Conservation (phyloP, 2,888 invertebrate species). For the Hypercompe scribonia region DNA sequence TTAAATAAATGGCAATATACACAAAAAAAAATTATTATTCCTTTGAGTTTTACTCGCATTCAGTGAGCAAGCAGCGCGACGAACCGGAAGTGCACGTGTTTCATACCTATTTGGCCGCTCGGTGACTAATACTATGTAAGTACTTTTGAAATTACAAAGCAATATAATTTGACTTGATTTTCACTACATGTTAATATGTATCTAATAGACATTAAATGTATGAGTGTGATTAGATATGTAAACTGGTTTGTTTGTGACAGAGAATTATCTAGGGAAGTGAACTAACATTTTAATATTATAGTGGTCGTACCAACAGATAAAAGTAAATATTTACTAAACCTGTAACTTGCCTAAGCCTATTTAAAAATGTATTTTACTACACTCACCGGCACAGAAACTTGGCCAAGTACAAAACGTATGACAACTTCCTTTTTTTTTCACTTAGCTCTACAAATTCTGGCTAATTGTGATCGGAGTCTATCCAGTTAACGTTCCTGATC, state of each 20-base stretch:
- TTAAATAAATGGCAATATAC: not conserved
- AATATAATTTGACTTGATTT: not conserved
- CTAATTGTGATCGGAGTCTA: too few species aligned
- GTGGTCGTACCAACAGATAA: not conserved
- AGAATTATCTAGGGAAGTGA: too few species aligned
- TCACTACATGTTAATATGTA: not conserved
- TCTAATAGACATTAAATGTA: not conserved
- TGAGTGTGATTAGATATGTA: not conserved
- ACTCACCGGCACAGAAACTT: too few species aligned
- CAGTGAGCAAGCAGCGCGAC: not conserved
- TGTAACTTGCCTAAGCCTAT: slow-evolving; percentile 36
- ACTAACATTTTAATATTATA: too few species aligned
- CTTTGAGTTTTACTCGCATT: not conserved
- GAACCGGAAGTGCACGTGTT: not conserved
- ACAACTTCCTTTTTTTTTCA: too few species aligned
- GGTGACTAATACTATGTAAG: not conserved
- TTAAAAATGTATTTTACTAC: slow-evolving; percentile 34
- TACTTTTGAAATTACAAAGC: not conserved
- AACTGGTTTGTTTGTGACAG: not conserved
- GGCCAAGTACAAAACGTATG: too few species aligned
- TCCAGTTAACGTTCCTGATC: too few species aligned
- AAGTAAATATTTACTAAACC: slow-evolving; percentile 15
- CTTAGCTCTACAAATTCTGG: too few species aligned
- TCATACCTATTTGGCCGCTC: not conserved
- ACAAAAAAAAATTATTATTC: not conserved